Evolutionary conservation across 2,797 vertebrate genomes (phyloP), one percentile per base, ranked within the genome.

Genomic region (Eremophila alpestris): DNA sequence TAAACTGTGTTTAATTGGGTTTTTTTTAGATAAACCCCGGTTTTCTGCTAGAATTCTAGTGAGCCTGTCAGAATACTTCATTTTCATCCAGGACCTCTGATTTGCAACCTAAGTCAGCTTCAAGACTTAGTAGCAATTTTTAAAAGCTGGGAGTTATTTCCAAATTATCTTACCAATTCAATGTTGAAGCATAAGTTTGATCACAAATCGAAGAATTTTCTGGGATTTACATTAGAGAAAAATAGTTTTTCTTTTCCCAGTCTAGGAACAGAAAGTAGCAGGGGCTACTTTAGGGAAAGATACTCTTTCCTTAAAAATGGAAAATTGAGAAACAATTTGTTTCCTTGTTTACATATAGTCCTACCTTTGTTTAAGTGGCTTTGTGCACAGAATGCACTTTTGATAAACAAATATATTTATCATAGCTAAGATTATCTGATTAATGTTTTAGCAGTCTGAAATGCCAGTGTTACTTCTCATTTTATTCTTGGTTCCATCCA

Each of bases 1-100:
- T n/a, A 51, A 87, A 46, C 23, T 46, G 5, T 59, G 1, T 62
- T 83, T 38, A 64, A 36, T 54, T 55, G 3, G 0, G 0, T 0
- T 29, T 74, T 59, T 65, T 51, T 32, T 38, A 71, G 52, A 40
- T 32, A 54, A 29, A 56, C 22, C 10, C 51, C 79, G 27, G 2
- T 41, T 89, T 89, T 85, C 36, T 85, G 49, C 41, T 83, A 23
- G 58, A 63, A 48, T 60, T 46, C 73, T 38, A 49, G 12, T 15
- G 13, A 68, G 26, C 4, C 9, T 34, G 2, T 71, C 5, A n/a
- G n/a, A 71, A 43, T 79, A 60, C 6, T 74, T 22, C 0, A 2
- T 24, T 68, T 64, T 32, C 15, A 23, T 43, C 22, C 18, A 41
- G 13, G 67, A 63, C 29, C 11, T 52, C 56, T 80, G 43, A 60